These are phyloP conservation scores for Patagioenas fasciata DNA, from an alignment of 2,113 vertebrate genomes.

Conservation along the genomic window DNA sequence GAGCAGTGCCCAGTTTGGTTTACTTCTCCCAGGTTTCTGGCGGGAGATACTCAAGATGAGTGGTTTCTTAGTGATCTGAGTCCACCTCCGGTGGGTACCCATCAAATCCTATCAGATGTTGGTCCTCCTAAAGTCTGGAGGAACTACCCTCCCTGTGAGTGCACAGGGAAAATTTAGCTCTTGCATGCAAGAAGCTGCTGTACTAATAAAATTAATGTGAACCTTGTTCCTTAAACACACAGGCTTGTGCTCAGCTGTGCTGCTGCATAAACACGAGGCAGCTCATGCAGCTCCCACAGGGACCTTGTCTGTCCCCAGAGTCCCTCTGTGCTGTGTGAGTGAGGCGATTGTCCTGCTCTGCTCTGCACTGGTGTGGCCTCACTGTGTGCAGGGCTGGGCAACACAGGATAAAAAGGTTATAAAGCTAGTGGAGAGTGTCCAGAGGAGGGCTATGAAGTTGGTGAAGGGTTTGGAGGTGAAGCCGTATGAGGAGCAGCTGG, in stretches of 20 bases:
- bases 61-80: neutral
- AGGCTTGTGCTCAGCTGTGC: neutral
- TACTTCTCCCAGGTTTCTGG: neutral
- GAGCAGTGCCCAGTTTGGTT: neutral
- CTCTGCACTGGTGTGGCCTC: too few species aligned
- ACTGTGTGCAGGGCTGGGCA: too few species aligned
- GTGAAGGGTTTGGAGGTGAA: too few species aligned
- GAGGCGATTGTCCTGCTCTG: too few species aligned
- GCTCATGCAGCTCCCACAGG: fast-evolving
- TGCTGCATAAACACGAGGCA: neutral
- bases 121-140: neutral
- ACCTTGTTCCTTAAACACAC: neutral
- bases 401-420: too few species aligned
- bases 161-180: neutral
- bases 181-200: neutral
- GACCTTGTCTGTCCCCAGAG: neutral
- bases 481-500: too few species aligned
- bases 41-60: neutral
- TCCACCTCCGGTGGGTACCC: neutral
- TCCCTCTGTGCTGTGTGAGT: neutral
- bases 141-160: neutral
- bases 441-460: too few species aligned
- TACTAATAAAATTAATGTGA: neutral
- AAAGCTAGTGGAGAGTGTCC: too few species aligned
- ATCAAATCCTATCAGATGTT: neutral